These are phyloP conservation scores for Poeciliopsis prolifica DNA, from an alignment of 2,113 vertebrate genomes.

Conservation along the genomic window DNA sequence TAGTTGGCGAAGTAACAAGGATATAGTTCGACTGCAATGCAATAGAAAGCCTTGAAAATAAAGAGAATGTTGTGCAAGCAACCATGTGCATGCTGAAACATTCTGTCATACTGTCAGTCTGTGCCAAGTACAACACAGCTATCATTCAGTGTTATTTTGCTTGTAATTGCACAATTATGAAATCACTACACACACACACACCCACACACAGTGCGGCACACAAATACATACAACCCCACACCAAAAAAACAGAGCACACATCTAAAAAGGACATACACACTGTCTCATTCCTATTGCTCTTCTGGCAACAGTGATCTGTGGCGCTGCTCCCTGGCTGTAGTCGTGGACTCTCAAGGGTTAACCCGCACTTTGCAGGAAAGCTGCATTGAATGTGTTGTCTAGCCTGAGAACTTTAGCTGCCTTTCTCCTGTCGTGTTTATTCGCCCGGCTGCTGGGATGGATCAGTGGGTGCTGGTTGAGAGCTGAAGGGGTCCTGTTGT, in stretches of 20 bases:
- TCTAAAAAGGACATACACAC: not conserved
- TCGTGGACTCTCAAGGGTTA: constrained; percentile 17
- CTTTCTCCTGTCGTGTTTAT: constrained; percentile 53
- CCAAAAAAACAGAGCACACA: not conserved
- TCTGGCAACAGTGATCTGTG: constrained; percentile 5
- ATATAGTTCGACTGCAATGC: not conserved
- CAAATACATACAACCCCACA: no score
- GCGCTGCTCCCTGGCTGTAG: not conserved
- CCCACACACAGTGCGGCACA: not conserved
- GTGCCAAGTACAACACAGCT: constrained; percentile 30
- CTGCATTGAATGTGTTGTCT: constrained; percentile 20
- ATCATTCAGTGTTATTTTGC: not conserved
- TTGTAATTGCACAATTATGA: constrained; percentile 16
- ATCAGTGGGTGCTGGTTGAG: constrained; percentile 20
- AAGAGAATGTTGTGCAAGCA: constrained; percentile 16
- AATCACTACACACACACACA: constrained; percentile 1
- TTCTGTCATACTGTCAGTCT: not conserved
- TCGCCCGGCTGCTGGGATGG: constrained; percentile 43
- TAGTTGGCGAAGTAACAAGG: not conserved
- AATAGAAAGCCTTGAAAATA: not conserved
- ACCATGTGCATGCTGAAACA: not conserved
- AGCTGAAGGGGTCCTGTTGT: constrained; percentile 50
- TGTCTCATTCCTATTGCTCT: constrained; percentile 12
- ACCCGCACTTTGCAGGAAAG: constrained; percentile 15
- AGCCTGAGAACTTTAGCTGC: constrained; percentile 26